These are phyloP conservation scores for Recurvirostra avosetta DNA, from an alignment of 2,113 vertebrate genomes.

Conservation along the genomic window DNA sequence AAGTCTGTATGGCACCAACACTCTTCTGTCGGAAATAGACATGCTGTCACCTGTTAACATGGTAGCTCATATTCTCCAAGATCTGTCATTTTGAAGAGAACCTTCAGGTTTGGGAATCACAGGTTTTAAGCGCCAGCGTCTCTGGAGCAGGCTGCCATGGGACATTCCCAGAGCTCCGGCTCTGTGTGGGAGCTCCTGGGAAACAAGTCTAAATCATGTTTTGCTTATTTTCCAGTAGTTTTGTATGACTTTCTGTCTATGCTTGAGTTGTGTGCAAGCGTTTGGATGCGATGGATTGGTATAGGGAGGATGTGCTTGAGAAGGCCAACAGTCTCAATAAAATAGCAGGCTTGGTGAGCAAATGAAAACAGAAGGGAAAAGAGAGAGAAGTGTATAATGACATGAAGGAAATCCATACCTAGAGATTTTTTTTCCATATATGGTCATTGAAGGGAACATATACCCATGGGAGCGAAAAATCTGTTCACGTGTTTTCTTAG, in stretches of 20 bases:
- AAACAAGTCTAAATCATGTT: not conserved
- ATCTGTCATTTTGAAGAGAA: not conserved
- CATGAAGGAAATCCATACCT: not conserved
- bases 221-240: not conserved
- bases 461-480: not conserved
- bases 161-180: not conserved
- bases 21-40: not conserved
- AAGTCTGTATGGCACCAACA: not conserved
- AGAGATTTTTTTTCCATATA: not conserved
- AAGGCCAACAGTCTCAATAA: not conserved
- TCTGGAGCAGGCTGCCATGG: not conserved
- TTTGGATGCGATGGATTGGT: not conserved
- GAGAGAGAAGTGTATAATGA: not conserved
- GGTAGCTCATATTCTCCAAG: not conserved
- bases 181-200: not conserved
- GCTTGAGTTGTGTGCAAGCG: not conserved
- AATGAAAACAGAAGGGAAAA: not conserved
- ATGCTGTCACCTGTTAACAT: not conserved
- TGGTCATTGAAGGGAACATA: not conserved
- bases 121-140: not conserved
- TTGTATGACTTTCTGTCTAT: accelerated
- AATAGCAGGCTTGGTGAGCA: not conserved
- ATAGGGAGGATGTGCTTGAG: not conserved
- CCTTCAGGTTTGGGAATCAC: not conserved
- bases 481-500: not conserved